Evolutionary conservation across 2,888 invertebrate genomes (phyloP), one percentile per base, ranked within the genome.

Genomic region (Acrobasis repandana): DNA sequence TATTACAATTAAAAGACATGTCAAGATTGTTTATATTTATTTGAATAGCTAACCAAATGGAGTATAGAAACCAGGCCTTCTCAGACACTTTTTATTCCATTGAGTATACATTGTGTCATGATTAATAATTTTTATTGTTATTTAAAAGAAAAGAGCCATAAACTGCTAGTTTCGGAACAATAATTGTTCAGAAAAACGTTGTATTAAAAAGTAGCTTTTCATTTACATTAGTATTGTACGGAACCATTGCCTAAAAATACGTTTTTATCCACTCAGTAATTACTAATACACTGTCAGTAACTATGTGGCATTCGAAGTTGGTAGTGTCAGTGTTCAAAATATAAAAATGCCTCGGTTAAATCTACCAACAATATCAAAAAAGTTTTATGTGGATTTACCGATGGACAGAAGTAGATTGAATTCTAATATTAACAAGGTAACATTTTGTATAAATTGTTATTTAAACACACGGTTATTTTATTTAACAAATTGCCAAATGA

Each of bases 311-410:
- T n/a, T 43, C 43, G n/a, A 43, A 6, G 1, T 14, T 14, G 43
- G n/a, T 43, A 10, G 43, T 43, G 43, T 43, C n/a, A 43, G 43
- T 43, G 11, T 9, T n/a, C 36, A 43, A 10, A 38, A 43, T n/a
- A n/a, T 14, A n/a, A 6, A 14, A 5, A 43, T 43, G 43, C 43
- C 43, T 43, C 43, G 43, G 4, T 1, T 14, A 14, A 43, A 14
- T 11, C 3, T 43, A 3, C 43, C 50, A 2, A 28, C 3, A 1
- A 68, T 85, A 47, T 76, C 80, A 0, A 86, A 83, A 62, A 73
- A 71, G 0, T 63, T 83, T 28, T 79, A 63, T 49, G 75, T 84
- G 72, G 86, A 85, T 38, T 61, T 72, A 1, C 85, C 86, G 0
- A 58, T 76, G 16, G 73, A 75, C 43, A 68, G 73, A 5, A 85